phyloP scores from a whole-genome alignment of 1,140 invertebrate genomes.

The Drosophila tristis region DNA sequence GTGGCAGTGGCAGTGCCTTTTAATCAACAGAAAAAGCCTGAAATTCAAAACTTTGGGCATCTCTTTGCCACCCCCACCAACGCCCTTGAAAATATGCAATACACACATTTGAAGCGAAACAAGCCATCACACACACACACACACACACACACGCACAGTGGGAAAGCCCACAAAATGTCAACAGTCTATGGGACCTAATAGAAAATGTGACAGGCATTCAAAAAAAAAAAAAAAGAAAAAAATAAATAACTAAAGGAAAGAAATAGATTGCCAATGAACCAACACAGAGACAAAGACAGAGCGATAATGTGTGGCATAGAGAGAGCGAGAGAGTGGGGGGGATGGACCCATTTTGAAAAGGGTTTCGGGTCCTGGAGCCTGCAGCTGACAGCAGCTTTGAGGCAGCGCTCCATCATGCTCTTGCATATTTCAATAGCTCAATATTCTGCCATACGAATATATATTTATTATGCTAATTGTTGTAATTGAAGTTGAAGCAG shows the following conservation, averaged over 20 bases:
- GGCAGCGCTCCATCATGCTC: constrained; percentile 45
- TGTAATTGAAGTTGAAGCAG: constrained; percentile 53
- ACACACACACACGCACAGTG: constrained; percentile 4
- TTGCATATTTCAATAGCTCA: constrained; percentile 41
- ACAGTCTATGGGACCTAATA: constrained; percentile 58
- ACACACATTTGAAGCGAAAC: constrained; percentile 39
- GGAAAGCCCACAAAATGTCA: constrained; percentile 50
- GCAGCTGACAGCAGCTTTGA: constrained; percentile 56
- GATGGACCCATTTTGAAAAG: constrained; percentile 54
- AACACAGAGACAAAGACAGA: constrained; percentile 15
- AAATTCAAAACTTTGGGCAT: constrained; percentile 58
- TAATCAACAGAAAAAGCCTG: constrained; percentile 74
- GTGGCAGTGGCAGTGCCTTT: constrained; percentile 36
- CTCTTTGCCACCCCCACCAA: neutral
- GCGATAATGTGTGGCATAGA: constrained; percentile 20
- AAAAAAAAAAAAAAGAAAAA: constrained; percentile 11
- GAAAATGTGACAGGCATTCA: constrained; percentile 63
- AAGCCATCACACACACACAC: constrained; percentile 28
- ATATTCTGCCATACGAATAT: constrained; percentile 15
- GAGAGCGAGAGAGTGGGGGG: constrained; percentile 1
- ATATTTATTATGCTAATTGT: constrained; percentile 38
- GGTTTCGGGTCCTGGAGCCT: constrained; percentile 48
- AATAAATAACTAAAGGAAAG: constrained; percentile 25
- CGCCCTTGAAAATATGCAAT: constrained; percentile 43
- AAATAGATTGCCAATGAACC: constrained; percentile 73